These are phyloP conservation scores for Sitophilus oryzae DNA, from an alignment of 1,140 invertebrate species.

Conservation along the genomic window DNA sequence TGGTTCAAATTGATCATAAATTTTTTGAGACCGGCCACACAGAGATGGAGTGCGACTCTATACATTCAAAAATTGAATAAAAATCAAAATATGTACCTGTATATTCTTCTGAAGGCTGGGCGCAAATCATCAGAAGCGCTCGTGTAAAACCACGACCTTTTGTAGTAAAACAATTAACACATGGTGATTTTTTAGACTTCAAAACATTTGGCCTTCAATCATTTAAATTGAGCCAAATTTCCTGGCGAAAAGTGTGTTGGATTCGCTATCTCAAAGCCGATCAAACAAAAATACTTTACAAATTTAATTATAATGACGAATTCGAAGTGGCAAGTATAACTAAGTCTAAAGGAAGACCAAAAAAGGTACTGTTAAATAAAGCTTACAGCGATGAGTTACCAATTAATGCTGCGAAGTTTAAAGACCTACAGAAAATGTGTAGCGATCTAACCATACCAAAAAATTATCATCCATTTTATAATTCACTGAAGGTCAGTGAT, in stretches of 20 bases:
- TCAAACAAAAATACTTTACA: constrained; percentile 10
- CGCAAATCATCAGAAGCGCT: constrained; percentile 11
- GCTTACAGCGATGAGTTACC: constrained; percentile 9
- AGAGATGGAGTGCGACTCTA: constrained; percentile 19
- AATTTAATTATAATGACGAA: constrained; percentile 5
- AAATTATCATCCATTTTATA: constrained; percentile 17
- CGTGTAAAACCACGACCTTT: constrained; percentile 5
- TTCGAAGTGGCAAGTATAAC: background rate
- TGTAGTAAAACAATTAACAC: background rate
- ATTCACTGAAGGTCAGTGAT: too few relatives aligned
- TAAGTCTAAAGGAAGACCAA: constrained; percentile 7
- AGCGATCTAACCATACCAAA: constrained; percentile 17
- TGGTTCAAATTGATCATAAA: constrained; percentile 32
- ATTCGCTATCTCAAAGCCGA: constrained; percentile 10
- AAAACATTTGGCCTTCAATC: constrained; percentile 4
- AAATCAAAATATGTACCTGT: constrained; percentile 37
- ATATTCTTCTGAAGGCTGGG: constrained; percentile 33
- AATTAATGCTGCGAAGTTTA: constrained; percentile 8
- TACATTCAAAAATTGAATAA: constrained; percentile 41
- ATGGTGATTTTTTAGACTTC: constrained; percentile 14
- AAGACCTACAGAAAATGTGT: constrained; percentile 20
- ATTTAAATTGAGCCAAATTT: constrained; percentile 6
- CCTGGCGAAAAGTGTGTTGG: constrained; percentile 17
- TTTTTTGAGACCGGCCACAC: constrained; percentile 7
- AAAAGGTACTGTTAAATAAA: background rate